These are phyloP conservation scores for Galeruca laticollis DNA, from an alignment of 2,888 invertebrate genomes.

Conservation along the genomic window DNA sequence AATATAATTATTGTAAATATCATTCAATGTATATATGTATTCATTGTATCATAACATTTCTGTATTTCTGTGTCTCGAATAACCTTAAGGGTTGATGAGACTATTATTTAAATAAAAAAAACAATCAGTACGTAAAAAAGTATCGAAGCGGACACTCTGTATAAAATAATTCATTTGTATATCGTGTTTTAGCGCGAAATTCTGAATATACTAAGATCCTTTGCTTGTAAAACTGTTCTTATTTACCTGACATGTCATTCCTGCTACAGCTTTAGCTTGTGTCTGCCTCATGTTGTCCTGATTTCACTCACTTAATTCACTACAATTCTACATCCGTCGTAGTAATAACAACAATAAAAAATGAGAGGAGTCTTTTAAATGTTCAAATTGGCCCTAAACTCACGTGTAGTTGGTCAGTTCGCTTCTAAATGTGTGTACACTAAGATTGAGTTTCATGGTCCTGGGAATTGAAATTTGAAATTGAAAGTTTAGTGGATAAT, in stretches of 20 bases:
- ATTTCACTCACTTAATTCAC: conserved; percentile 45
- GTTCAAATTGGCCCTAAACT: conserved; percentile 26
- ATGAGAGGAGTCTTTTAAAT: background rate
- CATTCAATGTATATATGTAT: no score
- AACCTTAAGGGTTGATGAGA: no score
- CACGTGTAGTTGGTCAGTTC: conserved; percentile 22
- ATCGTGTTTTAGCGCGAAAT: no score
- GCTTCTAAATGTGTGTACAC: conserved; percentile 26
- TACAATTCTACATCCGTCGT: conserved; percentile 42
- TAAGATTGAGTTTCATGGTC: conserved; percentile 51
- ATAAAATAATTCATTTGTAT: no score
- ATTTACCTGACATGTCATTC: conserved; percentile 55
- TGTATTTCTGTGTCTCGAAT: no score
- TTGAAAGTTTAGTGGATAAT: conserved; percentile 37
- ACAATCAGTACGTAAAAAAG: no score
- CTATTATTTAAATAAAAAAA: no score
- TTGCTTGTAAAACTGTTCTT: background rate
- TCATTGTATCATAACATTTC: no score
- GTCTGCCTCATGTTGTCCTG: conserved; percentile 50
- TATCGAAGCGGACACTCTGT: no score
- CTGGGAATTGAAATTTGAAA: conserved; percentile 45
- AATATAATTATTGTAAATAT: no score
- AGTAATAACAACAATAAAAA: conserved; percentile 20
- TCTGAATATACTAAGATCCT: background rate
- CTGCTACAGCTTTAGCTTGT: conserved; percentile 54